phyloP scores from a whole-genome alignment of 2,797 vertebrate genomes.

The Parambassis ranga region DNA sequence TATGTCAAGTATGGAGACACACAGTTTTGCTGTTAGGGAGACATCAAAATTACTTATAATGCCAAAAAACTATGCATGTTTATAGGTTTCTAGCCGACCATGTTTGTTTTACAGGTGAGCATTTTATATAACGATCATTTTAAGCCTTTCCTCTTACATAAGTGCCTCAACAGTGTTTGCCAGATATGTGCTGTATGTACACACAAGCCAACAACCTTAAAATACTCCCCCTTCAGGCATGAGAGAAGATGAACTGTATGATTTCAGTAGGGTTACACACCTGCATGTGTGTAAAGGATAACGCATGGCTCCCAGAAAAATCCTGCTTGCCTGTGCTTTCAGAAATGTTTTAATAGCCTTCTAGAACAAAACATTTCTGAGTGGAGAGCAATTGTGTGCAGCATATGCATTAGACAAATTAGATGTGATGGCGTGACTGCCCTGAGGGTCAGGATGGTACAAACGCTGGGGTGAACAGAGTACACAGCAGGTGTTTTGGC shows the following conservation, averaged over 20 bases:
- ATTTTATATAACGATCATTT: neutral
- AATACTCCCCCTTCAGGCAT: neutral
- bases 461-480: neutral
- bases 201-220: neutral
- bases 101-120: neutral
- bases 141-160: neutral
- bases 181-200: neutral
- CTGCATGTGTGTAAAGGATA: too few species aligned
- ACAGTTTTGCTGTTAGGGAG: too few species aligned
- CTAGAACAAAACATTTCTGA: neutral
- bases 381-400: neutral
- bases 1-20: too few species aligned
- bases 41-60: neutral
- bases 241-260: too few species aligned
- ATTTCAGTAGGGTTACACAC: too few species aligned
- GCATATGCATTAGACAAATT: neutral
- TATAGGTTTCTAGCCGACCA: neutral
- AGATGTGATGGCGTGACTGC: neutral
- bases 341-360: too few species aligned
- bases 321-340: neutral
- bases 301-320: too few species aligned
- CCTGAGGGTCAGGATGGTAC: neutral
- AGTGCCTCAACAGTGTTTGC: neutral
- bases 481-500: neutral
- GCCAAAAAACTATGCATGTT: neutral